phyloP scores from a whole-genome alignment of 2,113 vertebrate species.

The Sylvietta virens region DNA sequence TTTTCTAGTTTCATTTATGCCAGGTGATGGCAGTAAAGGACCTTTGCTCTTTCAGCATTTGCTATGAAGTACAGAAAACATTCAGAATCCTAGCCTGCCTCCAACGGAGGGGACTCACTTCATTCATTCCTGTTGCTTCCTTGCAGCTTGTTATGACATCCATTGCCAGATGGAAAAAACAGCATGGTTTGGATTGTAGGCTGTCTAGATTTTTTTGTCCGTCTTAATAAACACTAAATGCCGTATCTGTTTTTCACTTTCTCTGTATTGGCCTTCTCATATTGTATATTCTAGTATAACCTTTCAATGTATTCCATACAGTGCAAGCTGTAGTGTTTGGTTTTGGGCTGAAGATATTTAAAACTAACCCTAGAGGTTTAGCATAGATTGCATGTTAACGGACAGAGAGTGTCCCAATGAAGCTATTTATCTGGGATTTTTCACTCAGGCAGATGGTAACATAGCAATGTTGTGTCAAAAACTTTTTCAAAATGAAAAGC shows the following conservation, averaged over 20 bases:
- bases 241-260: not conserved
- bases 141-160: not conserved
- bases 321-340: not conserved
- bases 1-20: conserved; percentile 46
- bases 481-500: conserved; percentile 46
- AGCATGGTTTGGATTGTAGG: not conserved
- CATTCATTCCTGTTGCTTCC: not conserved
- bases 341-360: not conserved
- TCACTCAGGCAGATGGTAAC: conserved; percentile 27
- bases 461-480: not conserved
- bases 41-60: conserved; percentile 24
- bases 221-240: not conserved
- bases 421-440: conserved; percentile 40
- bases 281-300: not conserved
- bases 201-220: not conserved
- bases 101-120: not conserved
- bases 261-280: not conserved
- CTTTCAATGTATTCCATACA: not conserved
- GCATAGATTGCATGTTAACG: not conserved
- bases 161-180: not conserved
- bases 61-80: not conserved
- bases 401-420: not conserved
- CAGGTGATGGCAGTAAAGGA: conserved; percentile 74
- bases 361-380: not conserved
- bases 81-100: not conserved